A percentile compares a stretch with the other conserved stretches of the same genome.
These are phyloP conservation scores for Brevimyrus niger DNA, from an alignment of 2,113 vertebrate species.

Conservation along the genomic window DNA sequence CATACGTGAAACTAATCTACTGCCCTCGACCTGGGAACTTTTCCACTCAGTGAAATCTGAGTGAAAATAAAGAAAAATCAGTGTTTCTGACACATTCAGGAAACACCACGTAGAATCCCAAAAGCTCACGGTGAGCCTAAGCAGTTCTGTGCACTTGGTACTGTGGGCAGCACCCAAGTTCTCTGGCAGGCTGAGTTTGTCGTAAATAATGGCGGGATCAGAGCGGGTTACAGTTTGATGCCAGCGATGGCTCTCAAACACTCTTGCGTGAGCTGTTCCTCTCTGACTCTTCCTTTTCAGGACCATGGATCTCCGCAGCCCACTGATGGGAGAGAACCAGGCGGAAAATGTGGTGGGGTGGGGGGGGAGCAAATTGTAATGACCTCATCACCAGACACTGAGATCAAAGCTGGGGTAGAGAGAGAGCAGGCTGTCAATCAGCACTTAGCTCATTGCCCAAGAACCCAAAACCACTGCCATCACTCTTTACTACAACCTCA, in stretches of 20 bases:
- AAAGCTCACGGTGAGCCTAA: background rate
- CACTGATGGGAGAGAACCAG: background rate
- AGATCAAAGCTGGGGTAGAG: slow-evolving; percentile 6
- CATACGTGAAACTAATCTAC: background rate
- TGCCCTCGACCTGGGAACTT: background rate
- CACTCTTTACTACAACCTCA: background rate
- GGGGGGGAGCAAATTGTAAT: slow-evolving; percentile 19
- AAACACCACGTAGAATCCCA: background rate
- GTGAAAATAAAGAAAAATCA: background rate
- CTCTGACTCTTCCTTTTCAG: background rate
- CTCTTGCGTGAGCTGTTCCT: background rate
- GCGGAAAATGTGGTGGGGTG: background rate
- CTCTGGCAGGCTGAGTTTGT: background rate
- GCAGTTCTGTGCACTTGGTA: background rate
- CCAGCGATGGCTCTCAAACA: background rate
- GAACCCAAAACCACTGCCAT: background rate
- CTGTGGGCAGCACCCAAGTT: background rate
- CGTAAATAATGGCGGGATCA: background rate
- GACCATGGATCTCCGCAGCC: background rate
- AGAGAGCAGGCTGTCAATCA: slow-evolving; percentile 12
- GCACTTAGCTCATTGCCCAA: background rate
- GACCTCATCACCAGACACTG: background rate
- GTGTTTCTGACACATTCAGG: background rate
- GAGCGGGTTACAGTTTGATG: background rate
- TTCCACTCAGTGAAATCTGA: background rate